Base-by-base conservation (phyloP, 2,888 invertebrate species). In the Sisyra nigra region DNA sequence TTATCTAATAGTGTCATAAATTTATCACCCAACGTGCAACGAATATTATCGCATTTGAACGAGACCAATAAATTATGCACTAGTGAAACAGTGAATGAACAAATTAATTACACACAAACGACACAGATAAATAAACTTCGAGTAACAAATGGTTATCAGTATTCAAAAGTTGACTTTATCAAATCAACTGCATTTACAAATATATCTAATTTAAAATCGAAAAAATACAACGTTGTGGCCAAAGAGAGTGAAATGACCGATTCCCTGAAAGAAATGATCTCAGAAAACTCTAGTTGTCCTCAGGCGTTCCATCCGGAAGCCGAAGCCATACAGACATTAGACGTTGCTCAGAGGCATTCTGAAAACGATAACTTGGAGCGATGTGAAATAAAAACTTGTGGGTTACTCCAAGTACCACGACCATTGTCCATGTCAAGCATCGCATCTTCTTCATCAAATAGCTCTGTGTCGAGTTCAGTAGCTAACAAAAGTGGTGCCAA, bases 351-450 rank as follows among this genome's bases (percentile, higher is more conserved):
- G 10, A 32, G 31, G 30, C 14, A 30, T 7, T 31, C 41, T 9
- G 18, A 17, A n/a, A 39, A 39, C 9, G 39, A 19, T 39, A 24
- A 18, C 14, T 11, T 15, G 11, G 19, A 18, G 10, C 11, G 38
- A 10, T 14, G 15, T 18, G 18, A 15, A 11, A 15, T 19, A 38
- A 6, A 13, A 18, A 15, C 10, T 38, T 18, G 15, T 18, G 8
- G 18, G 1, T 35, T 42, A 11, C 10, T 42, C n/a, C 42, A 42
- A 42, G 42, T 42, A 14, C 42, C 42, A 8, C 14, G 42, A 19
- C 42, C 42, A n/a, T 35, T 42, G 14, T 42, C 42, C 17, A 42
- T 42, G 24, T 11, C 42, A 10, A 35, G 34, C 17, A 42, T 42
- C 13, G 18, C 42, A 13, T 42, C 42, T 11, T 42, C 42, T 1